A percentile compares a stretch with the other conserved stretches of the same genome.
These are phyloP conservation scores for Gryllus longicercus DNA, from an alignment of 2,888 invertebrate species.

Conservation along the genomic window DNA sequence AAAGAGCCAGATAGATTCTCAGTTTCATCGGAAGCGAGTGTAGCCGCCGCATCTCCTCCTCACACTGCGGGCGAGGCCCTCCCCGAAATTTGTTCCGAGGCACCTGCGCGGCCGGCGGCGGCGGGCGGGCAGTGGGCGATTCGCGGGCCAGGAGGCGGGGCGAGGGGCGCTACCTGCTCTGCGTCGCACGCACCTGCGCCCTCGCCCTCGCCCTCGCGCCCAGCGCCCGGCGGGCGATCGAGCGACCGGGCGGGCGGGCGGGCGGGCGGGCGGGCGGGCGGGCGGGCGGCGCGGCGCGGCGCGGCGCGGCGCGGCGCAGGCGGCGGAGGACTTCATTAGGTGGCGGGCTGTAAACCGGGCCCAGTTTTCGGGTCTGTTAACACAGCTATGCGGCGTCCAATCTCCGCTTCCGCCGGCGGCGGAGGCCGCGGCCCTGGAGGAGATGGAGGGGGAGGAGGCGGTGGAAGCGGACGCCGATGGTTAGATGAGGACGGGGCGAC, in stretches of 20 bases:
- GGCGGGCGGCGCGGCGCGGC: not conserved
- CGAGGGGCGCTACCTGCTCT: not conserved
- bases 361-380: slow-evolving; percentile 9
- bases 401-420: not conserved
- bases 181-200: not conserved
- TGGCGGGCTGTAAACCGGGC: slow-evolving; percentile 6
- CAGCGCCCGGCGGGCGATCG: not conserved
- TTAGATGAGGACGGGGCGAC: no score
- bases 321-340: not conserved
- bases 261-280: not conserved
- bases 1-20: no score
- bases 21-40: no score
- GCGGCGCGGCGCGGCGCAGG: not conserved
- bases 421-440: no score
- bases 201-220: not conserved
- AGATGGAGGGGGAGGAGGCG: no score
- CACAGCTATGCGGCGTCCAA: not conserved
- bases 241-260: not conserved
- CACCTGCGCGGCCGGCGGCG: not conserved
- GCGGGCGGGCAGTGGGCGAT: not conserved
- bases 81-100: not conserved
- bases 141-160: not conserved
- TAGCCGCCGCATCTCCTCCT: no score
- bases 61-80: not conserved
- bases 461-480: no score